Evolutionary conservation across 2,797 vertebrate species (phyloP), one percentile per base, ranked within the genome.

Genomic region (Centroberyx gerrardi): DNA sequence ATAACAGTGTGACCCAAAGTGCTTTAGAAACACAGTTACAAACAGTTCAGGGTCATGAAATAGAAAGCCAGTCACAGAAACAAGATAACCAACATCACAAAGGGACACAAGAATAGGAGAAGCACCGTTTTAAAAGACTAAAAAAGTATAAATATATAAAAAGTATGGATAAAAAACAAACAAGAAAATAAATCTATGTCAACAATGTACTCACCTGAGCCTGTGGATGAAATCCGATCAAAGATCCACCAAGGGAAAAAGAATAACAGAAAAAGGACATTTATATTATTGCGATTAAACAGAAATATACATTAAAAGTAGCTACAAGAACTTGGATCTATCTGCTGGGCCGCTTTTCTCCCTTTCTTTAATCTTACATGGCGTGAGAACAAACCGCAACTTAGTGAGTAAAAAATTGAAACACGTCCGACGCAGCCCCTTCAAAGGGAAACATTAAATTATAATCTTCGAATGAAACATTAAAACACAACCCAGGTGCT

Each of bases 171-270:
- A 40, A 15, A 46, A 14, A 7, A 48, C 46, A 14, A 48, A 48
- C 17, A 3, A 14, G 5, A 48, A 15, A 22, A 22, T 1, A n/a
- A 18, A 15, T n/a, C 7, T 40, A 12, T 40, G 38, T 8, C 29
- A 61, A 61, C 2, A 36, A n/a, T 18, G 48, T 18, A 60, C 80
- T 89, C 82, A 95, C 95, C 88, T 95, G 95, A 78, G 95, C 95
- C 95, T 96, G 86, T 75, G n/a, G 62, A 73, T 71, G 60, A 56
- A 80, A 80, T 71, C 64, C 82, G 68, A 70, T 72, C 33, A 62
- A 3, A 62, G 7, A 27, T 48, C 48, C 65, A 51, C 13, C 28
- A 73, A 29, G 27, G 70, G 52, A 68, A 74, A 36, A 27, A 46
- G 28, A 63, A 80, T 5, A 70, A 63, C 3, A 78, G 54, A 70